Evolutionary conservation across 2,888 invertebrate genomes (phyloP), one percentile per base, ranked within the genome.

Genomic region (Apamea sordens): DNA sequence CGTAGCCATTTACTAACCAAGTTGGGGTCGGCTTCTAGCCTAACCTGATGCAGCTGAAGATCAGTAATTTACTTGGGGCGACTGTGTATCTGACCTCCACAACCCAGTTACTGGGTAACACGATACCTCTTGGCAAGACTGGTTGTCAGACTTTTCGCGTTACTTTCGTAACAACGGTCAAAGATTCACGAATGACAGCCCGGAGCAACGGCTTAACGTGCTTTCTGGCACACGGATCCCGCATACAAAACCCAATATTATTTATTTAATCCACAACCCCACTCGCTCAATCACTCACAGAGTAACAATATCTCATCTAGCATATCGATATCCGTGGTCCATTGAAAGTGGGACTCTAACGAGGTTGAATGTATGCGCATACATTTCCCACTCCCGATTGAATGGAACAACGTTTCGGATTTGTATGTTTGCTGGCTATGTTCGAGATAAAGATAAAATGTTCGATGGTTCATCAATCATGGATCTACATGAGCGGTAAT

Each of bases 321-420:
- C 18, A 47, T 13, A 53, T 64, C 41, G 18, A 79, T 79, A 86
- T 91, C 91, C 41, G 28, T 81, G 90, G 83, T 68, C 77, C 82
- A 84, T 88, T 89, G 86, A 89, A 92, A 94, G 93, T 91, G 91
- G 92, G 87, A 88, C 90, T 91, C 92, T 95, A 95, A 95, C 95
- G 94, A 95, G 92, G 90, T 91, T 82, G 93, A 94, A 95, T 95
- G 86, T 95, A 95, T 95, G 95, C 95, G 95, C 95, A 95, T 95
- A 95, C 91, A 95, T 95, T 95, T 92, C 87, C 90, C 92, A 91
- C 90, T 90, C 91, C 90, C 93, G 92, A 94, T 93, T 93, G 92
- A 92, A 93, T 92, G 92, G 92, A 92, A 91, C 91, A 92, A 91
- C 92, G 92, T 91, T 92, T 91, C 87, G 84, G 92, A 93, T 93